Evolutionary conservation across 2,888 invertebrate genomes (phyloP), one percentile per base, ranked within the genome.

Genomic region (Lysandra coridon): DNA sequence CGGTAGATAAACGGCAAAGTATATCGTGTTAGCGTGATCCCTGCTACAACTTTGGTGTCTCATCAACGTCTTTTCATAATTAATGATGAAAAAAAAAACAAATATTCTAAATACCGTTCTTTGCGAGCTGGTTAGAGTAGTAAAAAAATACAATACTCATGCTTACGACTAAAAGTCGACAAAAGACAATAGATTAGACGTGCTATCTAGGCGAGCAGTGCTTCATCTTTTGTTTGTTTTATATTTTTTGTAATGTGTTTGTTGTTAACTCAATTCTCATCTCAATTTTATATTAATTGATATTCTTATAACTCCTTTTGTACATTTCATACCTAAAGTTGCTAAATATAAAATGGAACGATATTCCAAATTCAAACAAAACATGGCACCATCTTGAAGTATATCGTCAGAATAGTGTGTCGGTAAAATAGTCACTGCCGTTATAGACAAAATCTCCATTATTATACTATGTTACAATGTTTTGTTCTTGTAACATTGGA

Each of bases 101-200:
- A n/a, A 62, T n/a, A 3, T 12, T 30, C 23, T 30, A 30, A 64
- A 64, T 30, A 64, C 17, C 10, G 12, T 57, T 64, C 30, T 62
- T 62, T 6, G 23, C 10, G 6, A 64, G 30, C 30, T 23, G 23
- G 10, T 14, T 75, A 57, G 33, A 37, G 33, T 77, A n/a, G 37
- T 12, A 64, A 64, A 23, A 12, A 14, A 75, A 49, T 14, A 69
- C 14, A 69, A 69, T 69, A 37, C 33, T 37, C 69, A 33, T 33
- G 78, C 78, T 78, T 78, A 78, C 69, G 44, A 33, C 78, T 78
- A 33, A 33, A 69, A 69, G 33, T 37, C 33, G 14, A 10, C 30
- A 69, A 69, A 62, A 69, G 30, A 69, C 64, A 69, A 33, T 14
- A 33, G 33, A 33, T 69, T 37, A 37, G 69, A 69, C 14, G 69